Evolutionary conservation across 2,113 vertebrate genomes (phyloP), one percentile per base, ranked within the genome.

Genomic region (Lagopus leucura): DNA sequence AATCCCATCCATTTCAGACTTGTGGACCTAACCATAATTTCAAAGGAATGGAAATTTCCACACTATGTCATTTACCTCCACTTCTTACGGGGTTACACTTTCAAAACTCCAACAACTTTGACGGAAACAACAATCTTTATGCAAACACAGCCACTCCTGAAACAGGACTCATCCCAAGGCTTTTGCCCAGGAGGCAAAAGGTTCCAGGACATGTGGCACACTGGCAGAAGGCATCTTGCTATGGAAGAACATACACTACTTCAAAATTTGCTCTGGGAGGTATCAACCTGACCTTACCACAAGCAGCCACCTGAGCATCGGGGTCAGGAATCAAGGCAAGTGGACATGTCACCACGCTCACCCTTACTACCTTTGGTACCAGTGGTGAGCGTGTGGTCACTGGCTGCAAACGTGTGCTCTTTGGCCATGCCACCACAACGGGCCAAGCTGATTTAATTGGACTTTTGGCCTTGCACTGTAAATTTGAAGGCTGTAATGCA

Each of bases 1-100:
- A 58, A 93, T 87, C 71, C 67, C 91, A 74, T 81, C 85, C 92
- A 70, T 72, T 73, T 47, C 57, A 67, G 42, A 28, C 79, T 69
- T 40, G 16, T n/a, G 16, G 50, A 84, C 63, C 55, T 72, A 72
- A 28, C n/a, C 7, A 4, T 60, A 55, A 75, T 38, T 64, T 72
- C 76, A 45, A 54, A 48, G 40, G 47, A 82, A 75, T 8, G 30
- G 18, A 36, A 61, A 22, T 36, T 91, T 70, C 84, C 50, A 72
- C 42, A 24, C 32, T 50, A 1, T 15, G 22, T 58, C 87, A 76
- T 14, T 91, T 64, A 80, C 22, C 50, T 32, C 42, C 1, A 3
- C 24, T 22, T 66, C 66, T 87, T 54, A 43, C 0, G 0, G 24
- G 43, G 43, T 38, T 12, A 69, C 25, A 58, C 40, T 50, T 83